Evolutionary conservation across 2,113 vertebrate genomes (phyloP), one percentile per base, ranked within the genome.

Genomic region (Jacana jacana): DNA sequence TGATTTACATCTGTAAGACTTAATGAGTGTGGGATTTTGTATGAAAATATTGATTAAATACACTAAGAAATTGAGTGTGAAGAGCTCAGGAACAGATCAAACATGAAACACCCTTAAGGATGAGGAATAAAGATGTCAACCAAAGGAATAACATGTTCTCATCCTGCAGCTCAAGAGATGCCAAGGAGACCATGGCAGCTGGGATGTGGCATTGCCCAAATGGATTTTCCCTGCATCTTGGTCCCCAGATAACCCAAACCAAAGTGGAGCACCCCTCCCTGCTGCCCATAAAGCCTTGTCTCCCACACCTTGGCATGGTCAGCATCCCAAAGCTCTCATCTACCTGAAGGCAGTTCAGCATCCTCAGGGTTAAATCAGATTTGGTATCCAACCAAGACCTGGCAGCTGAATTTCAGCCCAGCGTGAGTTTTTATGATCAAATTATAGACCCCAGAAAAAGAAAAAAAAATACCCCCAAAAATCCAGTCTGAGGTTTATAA

Each of bases 321-420:
- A 75, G 28, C 31, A 46, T 13, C 13, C 30, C 39, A 44, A 68
- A 86, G 6, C 27, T 61, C 44, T 82, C 42, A n/a, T 20, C 46
- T 51, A 35, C 46, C 44, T 49, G 63, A 79, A 89, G 72, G 30
- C 24, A 80, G 19, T 78, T 87, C n/a, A 44, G 81, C 37, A 80
- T 76, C 37, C 58, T 82, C n/a, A 82, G 63, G 40, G 91, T 95
- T 94, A 94, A 92, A 49, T 58, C 25, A 77, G 31, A 77, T 89
- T 85, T 89, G 65, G 46, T 89, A 69, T 61, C 28, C 28, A 88
- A 51, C 48, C 81, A 85, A 73, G 70, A 80, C 57, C 69, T 91
- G 81, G 70, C 70, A 94, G 84, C n/a, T 95, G 87, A 88, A 85
- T 94, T 94, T 94, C 83, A 94, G 70, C 81, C 58, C 73, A 94